A percentile compares a stretch with the other conserved stretches of the same genome.
These are phyloP conservation scores for Penaeus indicus DNA, from an alignment of 1,140 invertebrate genomes.

Conservation along the genomic window DNA sequence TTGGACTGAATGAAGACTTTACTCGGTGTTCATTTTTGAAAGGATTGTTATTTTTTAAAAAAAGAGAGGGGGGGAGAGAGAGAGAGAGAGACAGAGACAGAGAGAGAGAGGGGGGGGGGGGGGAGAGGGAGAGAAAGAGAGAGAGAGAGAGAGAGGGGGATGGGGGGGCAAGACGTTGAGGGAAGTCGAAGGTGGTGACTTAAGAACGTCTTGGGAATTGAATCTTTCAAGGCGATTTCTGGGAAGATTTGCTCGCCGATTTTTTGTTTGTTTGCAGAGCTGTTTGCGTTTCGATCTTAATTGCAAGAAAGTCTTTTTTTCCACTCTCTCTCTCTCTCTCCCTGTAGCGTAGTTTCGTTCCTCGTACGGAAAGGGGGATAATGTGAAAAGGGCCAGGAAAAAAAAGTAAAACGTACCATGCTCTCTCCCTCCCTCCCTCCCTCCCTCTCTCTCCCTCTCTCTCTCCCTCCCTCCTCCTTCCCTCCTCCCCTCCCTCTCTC, in stretches of 20 bases:
- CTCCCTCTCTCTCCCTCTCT: background rate
- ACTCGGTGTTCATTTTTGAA: no score
- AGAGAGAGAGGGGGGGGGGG: slow-evolving; percentile 28
- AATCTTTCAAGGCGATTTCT: slow-evolving; percentile 16
- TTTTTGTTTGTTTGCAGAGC: no score
- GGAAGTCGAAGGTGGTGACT: background rate
- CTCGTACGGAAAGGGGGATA: no score
- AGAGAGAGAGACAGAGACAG: background rate
- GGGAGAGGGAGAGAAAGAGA: slow-evolving; percentile 3
- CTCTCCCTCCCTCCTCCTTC: background rate
- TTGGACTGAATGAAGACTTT: no score
- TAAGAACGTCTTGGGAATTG: background rate
- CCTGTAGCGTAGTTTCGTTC: no score
- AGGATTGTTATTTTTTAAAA: background rate
- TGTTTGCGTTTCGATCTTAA: no score
- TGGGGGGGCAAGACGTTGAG: background rate
- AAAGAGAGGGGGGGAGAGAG: background rate
- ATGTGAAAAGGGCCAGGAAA: no score
- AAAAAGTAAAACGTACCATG: no score
- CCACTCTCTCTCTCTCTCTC: no score
- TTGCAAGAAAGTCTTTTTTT: no score
- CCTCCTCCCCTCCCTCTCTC: background rate
- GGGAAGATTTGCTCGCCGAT: background rate
- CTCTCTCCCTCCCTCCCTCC: background rate
- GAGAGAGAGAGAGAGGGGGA: background rate